Base-by-base conservation (phyloP, 2,888 invertebrate species). In the Smittia aterrima region DNA sequence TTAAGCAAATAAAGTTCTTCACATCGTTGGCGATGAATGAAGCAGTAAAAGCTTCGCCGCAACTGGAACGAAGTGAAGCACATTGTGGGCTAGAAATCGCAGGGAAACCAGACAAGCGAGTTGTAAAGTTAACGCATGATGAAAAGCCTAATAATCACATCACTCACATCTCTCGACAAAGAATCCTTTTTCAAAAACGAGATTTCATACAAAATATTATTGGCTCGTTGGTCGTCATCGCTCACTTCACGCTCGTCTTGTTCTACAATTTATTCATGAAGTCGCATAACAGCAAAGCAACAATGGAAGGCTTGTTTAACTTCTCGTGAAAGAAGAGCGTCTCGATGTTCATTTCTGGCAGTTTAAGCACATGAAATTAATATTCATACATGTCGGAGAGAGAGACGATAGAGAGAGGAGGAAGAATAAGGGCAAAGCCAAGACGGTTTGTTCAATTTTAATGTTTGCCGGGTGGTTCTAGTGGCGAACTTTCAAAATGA, bases 201-300 rank as follows among this genome's bases (percentile, higher is more conserved):
- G 20, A 25, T 47, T 71, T 54, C 53, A 68, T 71, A 27, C 25
- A 68, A 68, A 54, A 27, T 71, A 54, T 71, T 54, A 71, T 71
- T 71, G 70, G 70, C 54, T 41, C 54, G 47, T 71, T 71, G 24
- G 18, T 71, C 54, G 70, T 32, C 54, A 16, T 20, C 16, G 32
- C 22, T 47, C 32, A 13, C 11, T 22, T 68, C 32, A n/a, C n/a
- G n/a, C n/a, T n/a, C 68, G 47, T 20, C 70, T 54, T 71, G 54
- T 71, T 71, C 13, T 25, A 54, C 68, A 68, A 54, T 71, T 71
- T 71, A 71, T 71, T 71, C 70, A 71, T 71, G 32, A 68, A 40
- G 67, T 22, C n/a, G n/a, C n/a, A n/a, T n/a, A n/a, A n/a, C n/a
- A n/a, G n/a, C n/a, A n/a, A n/a, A n/a, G 47, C 53, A 71, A 71